Base-by-base conservation (phyloP, 1,140 invertebrate genomes). In the Caenorhabditis briggsae region DNA sequence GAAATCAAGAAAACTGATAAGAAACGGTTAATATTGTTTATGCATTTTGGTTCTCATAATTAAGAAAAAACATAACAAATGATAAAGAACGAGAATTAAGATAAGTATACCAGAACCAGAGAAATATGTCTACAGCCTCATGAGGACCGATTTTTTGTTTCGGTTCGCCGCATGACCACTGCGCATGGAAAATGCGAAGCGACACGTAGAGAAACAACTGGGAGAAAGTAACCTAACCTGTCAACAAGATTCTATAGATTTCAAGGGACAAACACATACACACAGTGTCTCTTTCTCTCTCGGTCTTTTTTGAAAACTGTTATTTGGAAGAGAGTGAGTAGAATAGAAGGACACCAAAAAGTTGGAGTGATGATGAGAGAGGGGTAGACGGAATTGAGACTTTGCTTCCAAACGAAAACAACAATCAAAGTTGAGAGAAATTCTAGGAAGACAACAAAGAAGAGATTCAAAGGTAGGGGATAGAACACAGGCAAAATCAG, bases 101-200 rank as follows among this genome's bases (percentile, higher is more conserved):
- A n/a, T n/a, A 58, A n/a, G 12, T 18, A n/a, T 18, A n/a, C 56
- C 18, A n/a, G n/a, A 58, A 58, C 7, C 2, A 58, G n/a, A 18
- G n/a, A 18, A 18, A 58, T 0, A 58, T 58, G 61, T 64, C 61
- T 41, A 33, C 61, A 20, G n/a, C 14, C 1, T n/a, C 12, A 59
- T n/a, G 16, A 46, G 16, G 16, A 46, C 33, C 33, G 41, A 70
- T 70, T 46, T 33, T 70, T 70, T 70, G 41, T 70, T 70, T 70
- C 41, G 64, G 64, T 46, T 70, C 11, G 33, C 41, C 64, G 43
- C 64, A 70, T 70, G 64, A 50, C 46, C 70, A 23, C 23, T 78
- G 70, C 70, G 70, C 70, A 78, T 78, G 70, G 33, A 78, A 78
- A 78, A 78, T 78, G 70, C 70, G 70, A 78, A 50, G 70, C 70